These are phyloP conservation scores for Oconnorella tubifera DNA, from an alignment of 2,888 invertebrate species.

Conservation along the genomic window DNA sequence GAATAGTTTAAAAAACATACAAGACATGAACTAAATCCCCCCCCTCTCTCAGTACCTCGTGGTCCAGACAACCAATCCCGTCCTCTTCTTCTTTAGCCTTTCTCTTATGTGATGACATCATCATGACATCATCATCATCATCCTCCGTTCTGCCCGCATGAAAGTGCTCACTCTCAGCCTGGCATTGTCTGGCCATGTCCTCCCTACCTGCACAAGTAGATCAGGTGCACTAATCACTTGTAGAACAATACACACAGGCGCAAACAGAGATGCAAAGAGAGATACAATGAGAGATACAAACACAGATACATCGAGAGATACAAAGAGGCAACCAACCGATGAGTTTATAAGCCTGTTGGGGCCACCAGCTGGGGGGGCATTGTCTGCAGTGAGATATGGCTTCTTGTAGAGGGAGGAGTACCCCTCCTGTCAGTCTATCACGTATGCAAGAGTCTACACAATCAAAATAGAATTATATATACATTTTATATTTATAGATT, in stretches of 20 bases:
- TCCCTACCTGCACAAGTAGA: conserved; percentile 42
- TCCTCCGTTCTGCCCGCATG: background rate
- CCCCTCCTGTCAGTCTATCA: conserved; percentile 66
- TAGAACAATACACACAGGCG: background rate
- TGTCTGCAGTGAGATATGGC: conserved; percentile 69
- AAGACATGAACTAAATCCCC: background rate
- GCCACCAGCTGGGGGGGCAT: conserved; percentile 72
- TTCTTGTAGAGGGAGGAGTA: conserved; percentile 68
- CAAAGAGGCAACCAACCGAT: too few species aligned
- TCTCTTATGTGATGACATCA: background rate
- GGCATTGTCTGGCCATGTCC: conserved; percentile 45
- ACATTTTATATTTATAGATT: too few species aligned
- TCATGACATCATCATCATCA: background rate
- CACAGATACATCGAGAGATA: too few species aligned
- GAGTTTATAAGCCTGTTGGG: conserved; percentile 68
- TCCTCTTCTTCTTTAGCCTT: conserved; percentile 62
- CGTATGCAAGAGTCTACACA: conserved; percentile 16
- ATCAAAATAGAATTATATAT: conserved; percentile 29
- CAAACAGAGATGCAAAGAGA: conserved; percentile 3
- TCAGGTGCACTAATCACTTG: too few species aligned
- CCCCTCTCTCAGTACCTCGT: too few species aligned
- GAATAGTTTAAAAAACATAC: background rate
- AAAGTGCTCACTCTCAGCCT: background rate
- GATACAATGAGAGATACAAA: too few species aligned
- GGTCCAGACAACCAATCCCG: conserved; percentile 65